These are phyloP conservation scores for Campoletis sonorensis DNA, from an alignment of 1,140 invertebrate species.

Conservation along the genomic window DNA sequence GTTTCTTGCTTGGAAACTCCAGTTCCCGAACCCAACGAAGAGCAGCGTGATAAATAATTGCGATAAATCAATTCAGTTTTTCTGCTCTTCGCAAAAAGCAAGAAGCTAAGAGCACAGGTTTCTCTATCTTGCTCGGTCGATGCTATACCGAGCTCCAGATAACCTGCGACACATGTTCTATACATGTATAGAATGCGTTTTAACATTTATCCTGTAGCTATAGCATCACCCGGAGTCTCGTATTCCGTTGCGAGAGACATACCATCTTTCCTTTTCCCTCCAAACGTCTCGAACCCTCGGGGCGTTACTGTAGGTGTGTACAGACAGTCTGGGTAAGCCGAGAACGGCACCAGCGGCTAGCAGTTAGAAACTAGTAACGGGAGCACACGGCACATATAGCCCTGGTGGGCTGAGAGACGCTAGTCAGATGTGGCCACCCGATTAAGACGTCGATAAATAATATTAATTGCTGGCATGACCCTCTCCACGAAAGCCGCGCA, in stretches of 20 bases:
- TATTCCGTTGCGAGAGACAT: constrained; percentile 29
- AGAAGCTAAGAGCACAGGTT: constrained; percentile 40
- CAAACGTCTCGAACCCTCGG: constrained; percentile 26
- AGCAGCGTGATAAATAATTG: constrained; percentile 35
- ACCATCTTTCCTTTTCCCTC: constrained; percentile 25
- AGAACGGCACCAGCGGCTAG: constrained; percentile 32
- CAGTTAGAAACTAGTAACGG: constrained; percentile 37
- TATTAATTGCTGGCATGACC: constrained; percentile 72
- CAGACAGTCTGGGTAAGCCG: constrained; percentile 30
- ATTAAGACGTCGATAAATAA: constrained; percentile 77
- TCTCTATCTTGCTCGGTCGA: constrained; percentile 45
- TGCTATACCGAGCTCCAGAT: constrained; percentile 37
- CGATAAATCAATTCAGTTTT: constrained; percentile 44
- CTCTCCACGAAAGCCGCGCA: constrained; percentile 50
- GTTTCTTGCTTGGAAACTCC: constrained; percentile 19
- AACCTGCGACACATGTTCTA: not conserved
- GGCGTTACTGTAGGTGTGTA: constrained; percentile 29
- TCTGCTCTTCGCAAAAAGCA: constrained; percentile 20
- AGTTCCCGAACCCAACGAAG: not conserved
- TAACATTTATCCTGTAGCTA: not conserved
- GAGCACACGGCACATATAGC: constrained; percentile 14
- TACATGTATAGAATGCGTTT: constrained; percentile 6
- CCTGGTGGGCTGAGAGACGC: constrained; percentile 47
- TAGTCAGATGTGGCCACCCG: constrained; percentile 71
- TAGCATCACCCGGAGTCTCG: not conserved